phyloP scores from a whole-genome alignment of 2,113 vertebrate species.

The Beaufortia kweichowensis region DNA sequence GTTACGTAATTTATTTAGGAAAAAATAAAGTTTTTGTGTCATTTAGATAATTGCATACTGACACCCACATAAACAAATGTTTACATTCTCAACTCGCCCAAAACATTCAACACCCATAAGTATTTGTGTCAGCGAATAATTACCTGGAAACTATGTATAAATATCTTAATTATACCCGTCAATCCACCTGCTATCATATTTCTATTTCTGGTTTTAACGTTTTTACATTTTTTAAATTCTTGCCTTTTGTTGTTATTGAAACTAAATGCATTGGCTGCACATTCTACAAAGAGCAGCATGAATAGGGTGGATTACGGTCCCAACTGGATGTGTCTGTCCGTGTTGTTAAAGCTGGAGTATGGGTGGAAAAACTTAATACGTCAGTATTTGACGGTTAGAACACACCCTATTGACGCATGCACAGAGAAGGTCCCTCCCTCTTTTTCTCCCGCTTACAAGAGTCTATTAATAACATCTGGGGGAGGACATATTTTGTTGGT shows the following conservation, averaged over 20 bases:
- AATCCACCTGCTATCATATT: conserved; percentile 34
- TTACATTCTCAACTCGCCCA: background rate
- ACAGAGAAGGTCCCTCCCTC: background rate
- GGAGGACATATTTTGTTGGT: background rate
- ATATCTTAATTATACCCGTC: background rate
- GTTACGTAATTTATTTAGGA: conserved; percentile 9
- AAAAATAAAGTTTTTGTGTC: background rate
- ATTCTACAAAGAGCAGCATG: background rate
- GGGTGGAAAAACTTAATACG: conserved; percentile 31
- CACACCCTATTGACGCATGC: conserved; percentile 39
- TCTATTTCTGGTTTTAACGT: conserved; percentile 33
- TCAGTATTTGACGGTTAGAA: conserved; percentile 54
- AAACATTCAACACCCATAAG: background rate
- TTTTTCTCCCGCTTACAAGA: background rate
- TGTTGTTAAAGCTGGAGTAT: conserved; percentile 7
- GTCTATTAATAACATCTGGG: conserved; percentile 40
- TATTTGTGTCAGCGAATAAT: background rate
- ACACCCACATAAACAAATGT: background rate
- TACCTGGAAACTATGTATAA: background rate
- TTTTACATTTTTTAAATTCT: conserved; percentile 18
- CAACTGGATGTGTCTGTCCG: background rate
- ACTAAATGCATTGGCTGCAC: background rate
- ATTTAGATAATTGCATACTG: background rate
- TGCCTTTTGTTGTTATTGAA: conserved; percentile 10
- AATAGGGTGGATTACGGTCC: conserved; percentile 39